A percentile compares a stretch with the other conserved stretches of the same genome.
phyloP scores from a whole-genome alignment of 2,797 vertebrate species.

The Neomorphus geoffroyi region DNA sequence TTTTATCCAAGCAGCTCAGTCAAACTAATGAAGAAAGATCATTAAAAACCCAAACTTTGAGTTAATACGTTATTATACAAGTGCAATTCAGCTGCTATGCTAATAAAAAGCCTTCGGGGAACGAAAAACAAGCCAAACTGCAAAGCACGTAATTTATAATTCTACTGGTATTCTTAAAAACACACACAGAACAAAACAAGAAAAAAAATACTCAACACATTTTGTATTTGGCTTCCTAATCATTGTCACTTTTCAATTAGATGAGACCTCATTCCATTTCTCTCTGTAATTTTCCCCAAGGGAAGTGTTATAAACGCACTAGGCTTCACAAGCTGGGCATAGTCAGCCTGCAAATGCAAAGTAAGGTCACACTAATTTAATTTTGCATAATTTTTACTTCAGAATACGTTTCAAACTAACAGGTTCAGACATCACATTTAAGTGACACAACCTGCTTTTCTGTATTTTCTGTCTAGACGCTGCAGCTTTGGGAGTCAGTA shows the following conservation, averaged over 20 bases:
- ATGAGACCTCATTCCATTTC: constrained; percentile 54
- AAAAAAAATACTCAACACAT: constrained; percentile 40
- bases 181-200: constrained; percentile 60
- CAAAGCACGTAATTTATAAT: constrained; percentile 62
- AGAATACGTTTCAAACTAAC: constrained; percentile 65
- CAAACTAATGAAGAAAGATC: constrained; percentile 42
- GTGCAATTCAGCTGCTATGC: constrained; percentile 49
- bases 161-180: constrained; percentile 61
- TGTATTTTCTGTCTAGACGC: constrained; percentile 45
- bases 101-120: constrained; percentile 36
- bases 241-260: constrained; percentile 71
- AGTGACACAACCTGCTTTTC: constrained; percentile 58
- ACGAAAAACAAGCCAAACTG: constrained; percentile 49
- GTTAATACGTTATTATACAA: constrained; percentile 52
- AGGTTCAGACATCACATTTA: constrained; percentile 31
- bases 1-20: constrained; percentile 37
- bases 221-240: constrained; percentile 49
- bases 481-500: neutral
- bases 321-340: constrained; percentile 46
- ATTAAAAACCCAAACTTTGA: constrained; percentile 49
- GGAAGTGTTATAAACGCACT: constrained; percentile 66
- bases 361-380: constrained; percentile 72
- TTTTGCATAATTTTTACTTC: constrained; percentile 58
- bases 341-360: constrained; percentile 57
- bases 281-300: constrained; percentile 48